A percentile compares a stretch with the other conserved stretches of the same genome.
These are phyloP conservation scores for Bombus sylvicola DNA, from an alignment of 1,140 invertebrate genomes.

Conservation along the genomic window DNA sequence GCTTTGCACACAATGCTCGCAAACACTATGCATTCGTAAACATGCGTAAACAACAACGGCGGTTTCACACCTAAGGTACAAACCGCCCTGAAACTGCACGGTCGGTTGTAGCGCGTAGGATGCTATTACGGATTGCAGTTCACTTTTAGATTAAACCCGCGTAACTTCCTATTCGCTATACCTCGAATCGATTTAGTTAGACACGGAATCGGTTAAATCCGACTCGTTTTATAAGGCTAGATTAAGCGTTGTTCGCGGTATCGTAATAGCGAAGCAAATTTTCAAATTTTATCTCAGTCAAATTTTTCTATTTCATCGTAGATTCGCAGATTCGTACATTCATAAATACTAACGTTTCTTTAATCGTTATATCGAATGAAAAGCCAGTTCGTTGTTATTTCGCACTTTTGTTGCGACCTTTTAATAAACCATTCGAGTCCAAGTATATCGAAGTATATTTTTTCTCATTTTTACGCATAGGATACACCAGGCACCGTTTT, in stretches of 20 bases:
- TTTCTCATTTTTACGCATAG: too few species aligned
- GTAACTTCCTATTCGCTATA: background rate
- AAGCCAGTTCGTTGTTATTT: too few species aligned
- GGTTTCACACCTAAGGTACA: conserved; percentile 79
- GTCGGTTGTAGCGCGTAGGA: background rate
- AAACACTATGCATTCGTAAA: conserved; percentile 83
- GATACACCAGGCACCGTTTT: background rate
- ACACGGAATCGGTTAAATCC: background rate
- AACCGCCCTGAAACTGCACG: conserved; percentile 44
- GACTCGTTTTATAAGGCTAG: background rate
- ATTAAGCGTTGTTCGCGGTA: background rate
- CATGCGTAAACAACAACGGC: conserved; percentile 79
- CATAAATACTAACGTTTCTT: too few species aligned
- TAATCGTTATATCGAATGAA: too few species aligned
- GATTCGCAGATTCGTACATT: background rate
- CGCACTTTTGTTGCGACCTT: background rate
- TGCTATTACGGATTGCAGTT: background rate
- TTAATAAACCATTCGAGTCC: background rate
- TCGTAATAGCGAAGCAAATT: background rate
- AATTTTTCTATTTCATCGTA: background rate
- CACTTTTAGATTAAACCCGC: conserved; percentile 10
- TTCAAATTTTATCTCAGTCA: background rate
- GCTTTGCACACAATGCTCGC: conserved; percentile 78
- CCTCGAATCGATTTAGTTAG: background rate
- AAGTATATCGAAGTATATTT: background rate